A percentile compares a stretch with the other conserved stretches of the same genome.
Conservation (phyloP, 1,140 invertebrate species). For the Cydia splendana region DNA sequence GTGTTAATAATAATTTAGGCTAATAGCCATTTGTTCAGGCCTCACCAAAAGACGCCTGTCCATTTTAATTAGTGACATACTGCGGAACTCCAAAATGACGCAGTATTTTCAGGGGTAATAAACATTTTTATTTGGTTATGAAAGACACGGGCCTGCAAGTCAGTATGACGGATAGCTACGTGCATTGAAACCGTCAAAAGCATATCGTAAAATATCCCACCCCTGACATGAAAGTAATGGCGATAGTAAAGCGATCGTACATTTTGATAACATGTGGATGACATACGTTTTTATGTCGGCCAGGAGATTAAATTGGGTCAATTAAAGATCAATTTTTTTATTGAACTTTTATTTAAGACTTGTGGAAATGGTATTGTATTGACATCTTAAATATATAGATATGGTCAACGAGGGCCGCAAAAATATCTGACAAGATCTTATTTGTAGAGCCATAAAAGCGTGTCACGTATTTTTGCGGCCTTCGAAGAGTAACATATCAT, state of each 20-base stretch:
- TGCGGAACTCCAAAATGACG: constrained; percentile 4
- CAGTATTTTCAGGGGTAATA: constrained; percentile 33
- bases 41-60: constrained; percentile 34
- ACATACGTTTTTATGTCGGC: not conserved
- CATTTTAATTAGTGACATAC: constrained; percentile 39
- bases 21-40: constrained; percentile 38
- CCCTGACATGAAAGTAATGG: constrained; percentile 18
- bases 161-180: constrained; percentile 13
- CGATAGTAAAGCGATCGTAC: constrained; percentile 22
- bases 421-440: no score
- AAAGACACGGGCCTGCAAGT: constrained; percentile 28
- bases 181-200: constrained; percentile 21
- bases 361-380: not conserved
- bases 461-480: no score
- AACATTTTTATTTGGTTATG: constrained; percentile 36
- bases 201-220: constrained; percentile 10
- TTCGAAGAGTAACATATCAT: no score
- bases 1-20: constrained; percentile 35
- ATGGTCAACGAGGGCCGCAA: no score
- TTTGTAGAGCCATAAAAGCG: no score
- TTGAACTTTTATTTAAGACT: not conserved
- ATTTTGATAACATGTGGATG: constrained; percentile 17
- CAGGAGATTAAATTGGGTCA: not conserved
- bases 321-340: not conserved
- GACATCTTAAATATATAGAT: not conserved